These are phyloP conservation scores for Sphyrna mokarran DNA, from an alignment of 2,113 vertebrate species.

Conservation along the genomic window DNA sequence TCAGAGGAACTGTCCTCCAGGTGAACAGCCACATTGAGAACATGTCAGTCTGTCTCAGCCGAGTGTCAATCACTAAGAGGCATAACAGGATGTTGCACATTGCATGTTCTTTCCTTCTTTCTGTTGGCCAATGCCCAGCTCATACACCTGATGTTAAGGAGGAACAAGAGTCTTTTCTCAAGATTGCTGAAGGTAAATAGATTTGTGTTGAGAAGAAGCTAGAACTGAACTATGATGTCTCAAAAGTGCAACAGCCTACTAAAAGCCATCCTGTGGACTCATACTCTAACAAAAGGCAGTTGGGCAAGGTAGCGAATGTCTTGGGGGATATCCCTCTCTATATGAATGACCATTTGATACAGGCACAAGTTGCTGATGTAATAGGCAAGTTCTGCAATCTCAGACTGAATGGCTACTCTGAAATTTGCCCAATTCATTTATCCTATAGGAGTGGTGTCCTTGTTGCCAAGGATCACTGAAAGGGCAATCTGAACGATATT, in stretches of 20 bases:
- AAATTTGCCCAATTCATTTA: background rate
- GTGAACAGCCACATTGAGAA: background rate
- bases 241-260: background rate
- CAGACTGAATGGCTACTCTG: background rate
- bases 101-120: background rate
- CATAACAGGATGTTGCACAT: background rate
- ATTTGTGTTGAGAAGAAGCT: background rate
- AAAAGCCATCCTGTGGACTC: background rate
- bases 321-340: background rate
- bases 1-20: background rate
- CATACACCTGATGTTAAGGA: background rate
- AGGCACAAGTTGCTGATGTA: background rate
- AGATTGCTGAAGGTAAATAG: background rate
- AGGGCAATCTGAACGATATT: background rate
- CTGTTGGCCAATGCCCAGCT: background rate
- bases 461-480: background rate
- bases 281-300: background rate
- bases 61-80: background rate
- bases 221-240: background rate
- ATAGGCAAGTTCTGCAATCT: background rate
- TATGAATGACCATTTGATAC: background rate
- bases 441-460: too few species aligned
- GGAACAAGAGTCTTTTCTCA: background rate
- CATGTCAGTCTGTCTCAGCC: background rate
- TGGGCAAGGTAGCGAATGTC: background rate